Conservation (phyloP, 1,140 invertebrate species). For the Trialeurodes vaporariorum region DNA sequence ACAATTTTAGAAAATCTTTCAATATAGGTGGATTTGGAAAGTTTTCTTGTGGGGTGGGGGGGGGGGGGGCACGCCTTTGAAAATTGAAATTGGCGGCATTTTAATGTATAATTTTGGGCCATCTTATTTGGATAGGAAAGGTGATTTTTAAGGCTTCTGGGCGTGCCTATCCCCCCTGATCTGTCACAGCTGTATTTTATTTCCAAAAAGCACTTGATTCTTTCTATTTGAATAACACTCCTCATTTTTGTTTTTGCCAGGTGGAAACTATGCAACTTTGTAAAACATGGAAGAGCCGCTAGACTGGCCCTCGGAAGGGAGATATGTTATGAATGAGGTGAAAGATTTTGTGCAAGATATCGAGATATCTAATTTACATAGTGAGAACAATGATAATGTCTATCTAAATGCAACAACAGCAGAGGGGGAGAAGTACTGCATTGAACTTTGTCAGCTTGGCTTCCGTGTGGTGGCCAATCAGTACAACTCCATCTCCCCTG, state of each 20-base stretch:
- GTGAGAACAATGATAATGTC: not conserved
- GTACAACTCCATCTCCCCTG: not conserved
- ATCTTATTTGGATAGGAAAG: no score
- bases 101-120: no score
- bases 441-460: not conserved
- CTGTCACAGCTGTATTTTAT: no score
- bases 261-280: not conserved
- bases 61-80: no score
- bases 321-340: not conserved
- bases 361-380: not conserved
- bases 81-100: no score
- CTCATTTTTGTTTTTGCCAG: not conserved
- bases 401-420: not conserved
- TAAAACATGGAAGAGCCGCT: not conserved
- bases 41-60: no score
- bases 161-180: no score
- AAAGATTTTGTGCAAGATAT: not conserved
- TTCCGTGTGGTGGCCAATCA: not conserved
- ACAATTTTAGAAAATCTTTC: no score
- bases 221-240: no score
- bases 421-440: not conserved
- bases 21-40: no score
- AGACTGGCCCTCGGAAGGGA: not conserved
- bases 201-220: no score
- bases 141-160: no score